Evolutionary conservation across 2,888 invertebrate genomes (phyloP).

Genomic region (Leucoma salicis): DNA sequence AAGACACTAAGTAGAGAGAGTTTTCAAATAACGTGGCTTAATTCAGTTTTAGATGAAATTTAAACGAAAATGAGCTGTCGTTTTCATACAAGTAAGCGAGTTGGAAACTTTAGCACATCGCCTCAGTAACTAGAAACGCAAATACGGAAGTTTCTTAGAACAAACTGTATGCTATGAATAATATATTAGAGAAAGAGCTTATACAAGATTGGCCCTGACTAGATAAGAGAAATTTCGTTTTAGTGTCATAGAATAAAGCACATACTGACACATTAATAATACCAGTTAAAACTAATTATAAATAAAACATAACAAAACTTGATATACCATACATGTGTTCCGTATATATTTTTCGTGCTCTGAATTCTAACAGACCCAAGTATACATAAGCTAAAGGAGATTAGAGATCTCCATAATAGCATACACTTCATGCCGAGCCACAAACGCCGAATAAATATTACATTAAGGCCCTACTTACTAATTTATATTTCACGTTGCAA

Average conservation of each 20-base stretch:
- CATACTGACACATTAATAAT: background rate
- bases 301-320: background rate
- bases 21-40: no score
- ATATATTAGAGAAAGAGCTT: background rate
- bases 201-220: background rate
- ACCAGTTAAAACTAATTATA: background rate
- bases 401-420: no score
- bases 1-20: no score
- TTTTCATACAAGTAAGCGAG: background rate
- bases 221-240: background rate
- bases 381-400: background rate
- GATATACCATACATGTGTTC: no score
- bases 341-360: background rate
- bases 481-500: no score
- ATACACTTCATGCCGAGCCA: no score
- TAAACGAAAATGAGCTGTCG: background rate
- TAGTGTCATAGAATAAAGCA: background rate
- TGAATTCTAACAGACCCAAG: background rate
- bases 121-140: background rate
- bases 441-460: no score
- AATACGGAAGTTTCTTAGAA: background rate
- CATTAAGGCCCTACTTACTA: no score
- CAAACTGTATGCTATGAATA: background rate
- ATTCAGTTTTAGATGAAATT: background rate
- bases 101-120: background rate